A percentile compares a stretch with the other conserved stretches of the same genome.
These are phyloP conservation scores for Drosophila acutilabella DNA, from an alignment of 2,888 invertebrate genomes.

Conservation along the genomic window DNA sequence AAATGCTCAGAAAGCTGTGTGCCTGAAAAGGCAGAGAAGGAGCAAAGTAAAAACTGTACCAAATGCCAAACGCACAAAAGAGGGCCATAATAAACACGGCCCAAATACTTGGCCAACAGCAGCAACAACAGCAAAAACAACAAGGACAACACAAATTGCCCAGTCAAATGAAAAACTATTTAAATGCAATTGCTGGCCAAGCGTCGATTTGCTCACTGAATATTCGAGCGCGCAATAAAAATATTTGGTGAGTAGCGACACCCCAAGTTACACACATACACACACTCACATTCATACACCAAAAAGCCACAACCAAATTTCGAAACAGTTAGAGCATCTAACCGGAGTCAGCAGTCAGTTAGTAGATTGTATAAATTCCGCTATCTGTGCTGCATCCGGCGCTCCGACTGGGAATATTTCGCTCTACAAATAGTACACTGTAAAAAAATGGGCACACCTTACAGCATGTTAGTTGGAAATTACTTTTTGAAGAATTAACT, in stretches of 20 bases:
- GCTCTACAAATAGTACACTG: neutral
- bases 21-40: neutral
- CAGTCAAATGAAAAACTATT: conserved; percentile 78
- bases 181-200: conserved; percentile 77
- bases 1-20: conserved; percentile 1
- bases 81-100: conserved; percentile 52
- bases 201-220: conserved; percentile 77
- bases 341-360: conserved; percentile 42
- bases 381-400: conserved; percentile 67
- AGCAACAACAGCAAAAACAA: neutral
- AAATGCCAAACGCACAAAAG: conserved; percentile 56
- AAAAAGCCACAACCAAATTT: conserved; percentile 13
- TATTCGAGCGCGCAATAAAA: conserved; percentile 63
- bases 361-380: conserved; percentile 69
- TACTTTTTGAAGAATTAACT: no score
- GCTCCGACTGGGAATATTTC: conserved; percentile 12
- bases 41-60: neutral
- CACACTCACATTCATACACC: neutral
- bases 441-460: neutral
- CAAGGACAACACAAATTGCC: conserved; percentile 52
- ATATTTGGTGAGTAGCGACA: conserved; percentile 44
- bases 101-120: conserved; percentile 18
- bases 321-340: conserved; percentile 3
- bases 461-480: no score
- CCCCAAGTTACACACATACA: neutral